Base-by-base conservation (phyloP, 2,888 invertebrate species). In the Phrixothrix hirtus region DNA sequence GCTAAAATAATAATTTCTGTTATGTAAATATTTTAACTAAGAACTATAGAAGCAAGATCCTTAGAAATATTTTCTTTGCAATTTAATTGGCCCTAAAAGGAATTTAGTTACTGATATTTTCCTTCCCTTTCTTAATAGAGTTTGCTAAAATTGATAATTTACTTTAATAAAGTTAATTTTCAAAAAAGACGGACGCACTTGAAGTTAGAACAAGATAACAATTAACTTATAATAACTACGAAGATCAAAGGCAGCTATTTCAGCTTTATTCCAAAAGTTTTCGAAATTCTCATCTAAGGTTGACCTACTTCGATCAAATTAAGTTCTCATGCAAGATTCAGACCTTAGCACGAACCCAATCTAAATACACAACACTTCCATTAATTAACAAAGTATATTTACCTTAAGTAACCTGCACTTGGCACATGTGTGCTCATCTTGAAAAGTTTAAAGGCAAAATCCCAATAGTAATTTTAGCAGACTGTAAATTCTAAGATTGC, bases 331-430 rank as follows among this genome's bases (percentile, higher is more conserved):
- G 31, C 31, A 31, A 31, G 31, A 31, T 12, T 12, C 31, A 11
- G 12, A 12, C 11, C 31, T 31, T 12, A 31, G 21, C 13, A 31
- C 31, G 31, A 31, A 31, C 31, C 12, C 31, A 6, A 31, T 31
- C 31, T 31, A 31, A 31, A 31, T 31, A 21, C 21, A 3, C 21
- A 21, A 21, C 21, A 21, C 21, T 21, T 21, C 7, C 21, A 31
- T 31, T 31, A 31, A 31, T 31, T 31, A 31, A 31, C 31, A 31
- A 31, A 6, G 31, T 31, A 11, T 31, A 31, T 31, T 31, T 31
- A 31, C 31, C 27, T 31, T 31, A 31, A 31, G 31, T 31, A 31
- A 13, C 31, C 31, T 31, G 31, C 31, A 31, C 31, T 11, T 31
- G 31, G 31, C 31, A 13, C 13, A 31, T 13, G 31, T 11, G 11